Evolutionary conservation across 2,888 invertebrate genomes (phyloP).

Genomic region (Tachina fera): DNA sequence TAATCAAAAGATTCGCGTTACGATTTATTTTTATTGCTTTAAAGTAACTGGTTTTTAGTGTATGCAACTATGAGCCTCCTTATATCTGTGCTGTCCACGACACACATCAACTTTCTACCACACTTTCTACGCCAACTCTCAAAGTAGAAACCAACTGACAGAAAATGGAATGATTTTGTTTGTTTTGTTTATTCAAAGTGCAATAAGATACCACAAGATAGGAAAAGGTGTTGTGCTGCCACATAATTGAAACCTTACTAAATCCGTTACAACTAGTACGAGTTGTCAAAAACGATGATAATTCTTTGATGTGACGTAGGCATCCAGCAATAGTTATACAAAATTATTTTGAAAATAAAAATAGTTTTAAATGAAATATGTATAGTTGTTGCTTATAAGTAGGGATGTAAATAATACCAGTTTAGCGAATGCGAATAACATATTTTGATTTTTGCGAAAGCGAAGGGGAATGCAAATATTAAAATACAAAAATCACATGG

Average conservation of each 20-base stretch:
- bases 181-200: slow-evolving; percentile 1
- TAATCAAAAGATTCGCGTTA: background rate
- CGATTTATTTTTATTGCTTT: background rate
- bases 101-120: background rate
- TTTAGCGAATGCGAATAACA: too few species aligned
- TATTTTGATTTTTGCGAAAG: too few species aligned
- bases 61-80: background rate
- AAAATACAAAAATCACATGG: too few species aligned
- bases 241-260: background rate
- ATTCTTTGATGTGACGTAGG: too few species aligned
- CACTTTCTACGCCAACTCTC: slow-evolving; percentile 13
- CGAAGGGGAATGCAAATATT: too few species aligned
- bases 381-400: too few species aligned
- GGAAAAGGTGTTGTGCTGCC: background rate
- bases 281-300: too few species aligned
- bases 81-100: background rate
- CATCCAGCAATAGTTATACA: background rate
- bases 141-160: slow-evolving; percentile 18
- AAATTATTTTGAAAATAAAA: too few species aligned
- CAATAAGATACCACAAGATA: background rate
- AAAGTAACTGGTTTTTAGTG: slow-evolving; percentile 11
- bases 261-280: background rate
- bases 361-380: too few species aligned
- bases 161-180: slow-evolving; percentile 15
- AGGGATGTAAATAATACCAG: too few species aligned